Conservation (phyloP, 92 coral and sea anemone genomes). For the Scolanthus callimorphus region DNA sequence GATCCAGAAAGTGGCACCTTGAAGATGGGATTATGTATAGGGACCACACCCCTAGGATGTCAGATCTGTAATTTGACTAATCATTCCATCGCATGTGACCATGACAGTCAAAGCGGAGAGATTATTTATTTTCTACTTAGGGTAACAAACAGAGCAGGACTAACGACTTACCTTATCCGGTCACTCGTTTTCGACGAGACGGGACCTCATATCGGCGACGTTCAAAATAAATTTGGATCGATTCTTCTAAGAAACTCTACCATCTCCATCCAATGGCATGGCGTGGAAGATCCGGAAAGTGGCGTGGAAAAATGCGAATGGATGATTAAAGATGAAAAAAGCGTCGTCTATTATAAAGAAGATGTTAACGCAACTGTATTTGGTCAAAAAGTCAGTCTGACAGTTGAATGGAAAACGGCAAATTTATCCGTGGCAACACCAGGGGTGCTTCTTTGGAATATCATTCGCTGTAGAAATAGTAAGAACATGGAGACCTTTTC, state of each 20-base stretch:
- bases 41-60: slow-evolving; percentile 68
- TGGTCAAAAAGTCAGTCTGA: not conserved
- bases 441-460: slow-evolving; percentile 24
- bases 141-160: slow-evolving; percentile 63
- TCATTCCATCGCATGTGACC: slow-evolving; percentile 38
- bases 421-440: not conserved
- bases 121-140: slow-evolving; percentile 40
- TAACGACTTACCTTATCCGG: slow-evolving; percentile 36
- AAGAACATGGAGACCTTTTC: slow-evolving; percentile 30
- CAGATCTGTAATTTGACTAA: slow-evolving; percentile 41
- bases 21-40: slow-evolving; percentile 50
- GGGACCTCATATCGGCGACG: slow-evolving; percentile 67
- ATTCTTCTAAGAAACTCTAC: slow-evolving; percentile 41
- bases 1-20: slow-evolving; percentile 63
- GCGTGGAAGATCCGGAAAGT: slow-evolving; percentile 66
- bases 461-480: slow-evolving; percentile 52
- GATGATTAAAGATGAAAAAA: slow-evolving; percentile 38
- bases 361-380: not conserved
- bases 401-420: not conserved
- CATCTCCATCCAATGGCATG: slow-evolving; percentile 70
- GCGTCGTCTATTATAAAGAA: slow-evolving; percentile 1
- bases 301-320: slow-evolving; percentile 52
- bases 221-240: slow-evolving; percentile 51
- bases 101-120: slow-evolving; percentile 37
- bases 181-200: slow-evolving; percentile 62